A percentile compares a stretch with the other conserved stretches of the same genome.
These are phyloP conservation scores for Microplitis manilae DNA, from an alignment of 2,888 invertebrate genomes.

Conservation along the genomic window DNA sequence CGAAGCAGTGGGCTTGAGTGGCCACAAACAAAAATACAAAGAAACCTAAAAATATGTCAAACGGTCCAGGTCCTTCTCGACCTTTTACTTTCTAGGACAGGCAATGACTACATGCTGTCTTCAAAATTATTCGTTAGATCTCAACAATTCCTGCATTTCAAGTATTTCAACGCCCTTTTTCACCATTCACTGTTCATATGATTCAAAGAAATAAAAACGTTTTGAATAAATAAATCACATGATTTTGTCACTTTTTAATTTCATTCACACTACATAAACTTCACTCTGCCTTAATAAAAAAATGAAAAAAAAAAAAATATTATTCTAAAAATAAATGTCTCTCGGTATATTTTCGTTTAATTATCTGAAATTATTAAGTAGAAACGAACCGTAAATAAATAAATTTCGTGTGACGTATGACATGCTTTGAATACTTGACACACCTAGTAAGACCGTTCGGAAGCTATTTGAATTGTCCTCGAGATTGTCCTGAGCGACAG, in stretches of 20 bases:
- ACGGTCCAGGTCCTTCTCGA: constrained; percentile 53
- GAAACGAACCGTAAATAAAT: background rate
- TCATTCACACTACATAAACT: background rate
- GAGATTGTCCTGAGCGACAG: constrained; percentile 19
- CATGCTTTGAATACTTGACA: background rate
- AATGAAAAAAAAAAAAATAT: no score
- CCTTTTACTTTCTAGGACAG: constrained; percentile 48
- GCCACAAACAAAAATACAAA: constrained; percentile 65
- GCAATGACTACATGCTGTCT: constrained; percentile 44
- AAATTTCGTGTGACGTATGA: background rate
- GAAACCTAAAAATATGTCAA: constrained; percentile 63
- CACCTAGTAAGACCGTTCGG: background rate
- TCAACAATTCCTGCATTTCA: constrained; percentile 8
- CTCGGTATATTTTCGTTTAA: background rate
- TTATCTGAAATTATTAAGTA: background rate
- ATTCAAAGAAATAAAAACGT: constrained; percentile 2
- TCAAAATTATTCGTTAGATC: constrained; percentile 30
- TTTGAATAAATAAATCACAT: background rate
- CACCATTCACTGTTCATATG: constrained; percentile 11
- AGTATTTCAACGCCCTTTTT: constrained; percentile 27
- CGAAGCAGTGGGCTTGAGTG: constrained; percentile 62
- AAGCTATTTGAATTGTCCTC: constrained; percentile 49
- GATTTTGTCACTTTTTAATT: background rate
- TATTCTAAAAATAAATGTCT: no score
- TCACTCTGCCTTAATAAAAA: no score